Evolutionary conservation across 2,888 invertebrate genomes (phyloP), one percentile per base, ranked within the genome.

Genomic region (Pristionchus mayeri): DNA sequence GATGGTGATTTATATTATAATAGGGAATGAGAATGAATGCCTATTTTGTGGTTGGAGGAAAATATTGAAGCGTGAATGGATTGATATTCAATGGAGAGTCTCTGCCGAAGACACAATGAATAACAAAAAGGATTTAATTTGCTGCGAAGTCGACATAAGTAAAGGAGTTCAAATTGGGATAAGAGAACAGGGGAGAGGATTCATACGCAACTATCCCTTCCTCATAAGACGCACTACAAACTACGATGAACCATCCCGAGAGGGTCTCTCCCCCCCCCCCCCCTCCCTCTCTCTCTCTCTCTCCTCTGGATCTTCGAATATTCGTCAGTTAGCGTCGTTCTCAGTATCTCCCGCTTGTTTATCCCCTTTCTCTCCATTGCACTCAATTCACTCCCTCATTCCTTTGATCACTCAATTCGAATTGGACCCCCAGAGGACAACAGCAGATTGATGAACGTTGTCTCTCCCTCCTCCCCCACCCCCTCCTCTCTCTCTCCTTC

Each of bases 221-320:
- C 71, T 71, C 71, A 71, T 71, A 40, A 40, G n/a, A 44, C n/a
- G 40, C 44, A 71, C 71, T 71, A 71, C 71, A 71, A 71, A 71
- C 71, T 71, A 40, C 44, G 27, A 6, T 21, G 54, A 27, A 40
- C 30, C 76, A 18, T 48, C 27, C 78, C 60, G 57, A 57, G 24
- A 57, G 27, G 48, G 48, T 21, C 18, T 37, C 3, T 37, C 44
- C 40, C 75, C 40, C 18, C 4, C 40, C 18, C 4, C 50, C 50
- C 78, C 50, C 78, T 78, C 27, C 52, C 21, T 78, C 24, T 24
- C 27, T 21, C 34, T 6, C 18, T 3, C 27, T 78, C 78, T 78
- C 78, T 78, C 78, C 7, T 78, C 52, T 18, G 6, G 48, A n/a
- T 52, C 52, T 44, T 13, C 4, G 30, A 30, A 18, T 9, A 18